Conservation (phyloP, 2,113 vertebrate species). For the Micromys minutus region DNA sequence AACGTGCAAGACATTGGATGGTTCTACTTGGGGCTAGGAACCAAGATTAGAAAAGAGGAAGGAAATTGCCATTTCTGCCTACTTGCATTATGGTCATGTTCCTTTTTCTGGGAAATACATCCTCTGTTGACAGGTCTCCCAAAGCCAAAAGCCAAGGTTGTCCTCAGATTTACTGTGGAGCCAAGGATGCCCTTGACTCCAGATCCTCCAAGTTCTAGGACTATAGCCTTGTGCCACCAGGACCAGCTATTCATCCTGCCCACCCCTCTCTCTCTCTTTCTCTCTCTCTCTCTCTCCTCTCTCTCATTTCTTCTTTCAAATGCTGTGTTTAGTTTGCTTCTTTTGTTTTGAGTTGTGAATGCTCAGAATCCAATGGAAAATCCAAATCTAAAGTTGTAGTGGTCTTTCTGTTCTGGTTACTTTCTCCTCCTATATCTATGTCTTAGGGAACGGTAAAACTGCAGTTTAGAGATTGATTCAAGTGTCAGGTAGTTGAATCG, state of each 20-base stretch:
- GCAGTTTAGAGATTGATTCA: neutral
- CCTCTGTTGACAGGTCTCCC: neutral
- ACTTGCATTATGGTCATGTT: neutral
- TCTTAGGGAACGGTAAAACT: neutral
- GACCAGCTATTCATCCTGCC: neutral
- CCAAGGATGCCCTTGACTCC: neutral
- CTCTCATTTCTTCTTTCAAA: neutral
- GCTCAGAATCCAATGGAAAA: neutral
- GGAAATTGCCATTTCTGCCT: slow-evolving; percentile 53
- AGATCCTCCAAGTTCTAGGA: neutral
- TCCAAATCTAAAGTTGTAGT: neutral
- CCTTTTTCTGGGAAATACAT: slow-evolving; percentile 58
- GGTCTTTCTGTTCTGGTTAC: slow-evolving; percentile 5
- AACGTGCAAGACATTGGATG: neutral
- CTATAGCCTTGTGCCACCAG: neutral
- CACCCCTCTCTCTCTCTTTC: neutral
- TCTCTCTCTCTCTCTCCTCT: neutral
- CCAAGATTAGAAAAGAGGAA: slow-evolving; percentile 72
- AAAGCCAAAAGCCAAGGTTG: neutral
- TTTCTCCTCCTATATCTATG: neutral
- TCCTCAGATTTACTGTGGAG: neutral
- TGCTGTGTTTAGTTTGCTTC: neutral
- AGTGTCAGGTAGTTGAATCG: neutral
- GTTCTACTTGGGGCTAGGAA: neutral
- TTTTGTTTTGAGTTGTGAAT: neutral